Conservation (phyloP, 1,140 invertebrate species). For the Lineus longissimus region DNA sequence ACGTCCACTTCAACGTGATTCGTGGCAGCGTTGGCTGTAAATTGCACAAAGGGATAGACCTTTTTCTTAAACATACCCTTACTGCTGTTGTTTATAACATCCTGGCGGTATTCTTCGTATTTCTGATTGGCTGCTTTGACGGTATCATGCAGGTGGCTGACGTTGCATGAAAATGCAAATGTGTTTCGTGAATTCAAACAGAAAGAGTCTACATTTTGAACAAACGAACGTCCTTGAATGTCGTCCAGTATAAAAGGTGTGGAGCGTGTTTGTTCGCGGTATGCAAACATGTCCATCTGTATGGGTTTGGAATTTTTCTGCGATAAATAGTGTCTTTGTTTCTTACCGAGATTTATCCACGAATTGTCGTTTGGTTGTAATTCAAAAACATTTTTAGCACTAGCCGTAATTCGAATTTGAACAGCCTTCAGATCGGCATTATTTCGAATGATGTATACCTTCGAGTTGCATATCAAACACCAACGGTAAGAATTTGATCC, state of each 20-base stretch:
- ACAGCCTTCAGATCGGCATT: not conserved
- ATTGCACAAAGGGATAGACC: constrained; percentile 1
- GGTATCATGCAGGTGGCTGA: not conserved
- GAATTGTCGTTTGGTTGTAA: not conserved
- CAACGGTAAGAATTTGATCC: constrained; percentile 4
- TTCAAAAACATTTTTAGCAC: not conserved
- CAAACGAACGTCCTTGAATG: constrained; percentile 1
- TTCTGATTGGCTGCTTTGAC: not conserved
- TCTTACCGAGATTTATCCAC: constrained; percentile 1
- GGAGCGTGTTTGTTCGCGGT: not conserved
- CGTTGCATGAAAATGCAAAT: constrained; percentile 4
- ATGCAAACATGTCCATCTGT: constrained; percentile 4
- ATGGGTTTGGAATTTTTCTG: constrained; percentile 6
- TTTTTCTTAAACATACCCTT: constrained; percentile 1
- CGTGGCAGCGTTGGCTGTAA: not conserved
- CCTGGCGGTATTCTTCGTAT: not conserved
- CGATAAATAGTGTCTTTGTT: not conserved
- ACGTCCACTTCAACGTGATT: not conserved
- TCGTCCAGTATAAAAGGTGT: constrained; percentile 5
- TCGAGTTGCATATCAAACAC: not conserved
- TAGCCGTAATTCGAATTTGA: not conserved
- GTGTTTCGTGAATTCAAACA: constrained; percentile 4
- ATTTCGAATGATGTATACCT: not conserved
- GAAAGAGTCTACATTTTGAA: constrained; percentile 1
- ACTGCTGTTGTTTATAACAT: not conserved